Conservation (phyloP, 2,113 vertebrate species). For the Amphiprion percula region DNA sequence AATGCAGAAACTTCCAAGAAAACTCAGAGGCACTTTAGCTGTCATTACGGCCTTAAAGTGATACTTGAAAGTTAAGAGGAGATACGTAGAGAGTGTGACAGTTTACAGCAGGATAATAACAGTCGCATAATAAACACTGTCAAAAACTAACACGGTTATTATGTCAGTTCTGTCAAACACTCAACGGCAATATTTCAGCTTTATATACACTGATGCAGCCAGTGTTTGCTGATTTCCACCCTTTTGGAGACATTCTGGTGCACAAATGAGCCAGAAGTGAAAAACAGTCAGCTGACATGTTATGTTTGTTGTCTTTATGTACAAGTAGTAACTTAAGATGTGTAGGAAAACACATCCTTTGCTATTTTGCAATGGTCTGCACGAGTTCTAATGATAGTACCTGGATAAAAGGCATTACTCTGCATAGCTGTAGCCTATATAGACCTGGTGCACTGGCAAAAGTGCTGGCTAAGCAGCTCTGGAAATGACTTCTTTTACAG, state of each 20-base stretch:
- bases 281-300: not conserved
- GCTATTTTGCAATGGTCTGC: slow-evolving; percentile 37
- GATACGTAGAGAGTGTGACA: too few relatives aligned
- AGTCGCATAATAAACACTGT: too few relatives aligned
- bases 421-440: slow-evolving; percentile 65
- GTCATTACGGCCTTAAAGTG: too few relatives aligned
- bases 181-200: too few relatives aligned
- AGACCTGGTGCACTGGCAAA: slow-evolving; percentile 39
- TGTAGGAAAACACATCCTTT: slow-evolving; percentile 20
- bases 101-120: too few relatives aligned
- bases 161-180: too few relatives aligned
- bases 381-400: slow-evolving; percentile 41
- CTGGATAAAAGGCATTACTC: slow-evolving; percentile 65
- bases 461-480: slow-evolving; percentile 54
- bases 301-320: not conserved
- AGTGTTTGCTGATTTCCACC: not conserved
- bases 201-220: too few relatives aligned
- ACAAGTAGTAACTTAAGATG: not conserved
- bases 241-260: not conserved
- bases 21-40: too few relatives aligned
- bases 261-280: not conserved
- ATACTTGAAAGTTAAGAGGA: too few relatives aligned
- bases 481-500: slow-evolving; percentile 61
- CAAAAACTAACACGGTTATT: too few relatives aligned
- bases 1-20: too few relatives aligned